Evolutionary conservation across 2,888 invertebrate species (phyloP).

Genomic region (Pollenia labialis): DNA sequence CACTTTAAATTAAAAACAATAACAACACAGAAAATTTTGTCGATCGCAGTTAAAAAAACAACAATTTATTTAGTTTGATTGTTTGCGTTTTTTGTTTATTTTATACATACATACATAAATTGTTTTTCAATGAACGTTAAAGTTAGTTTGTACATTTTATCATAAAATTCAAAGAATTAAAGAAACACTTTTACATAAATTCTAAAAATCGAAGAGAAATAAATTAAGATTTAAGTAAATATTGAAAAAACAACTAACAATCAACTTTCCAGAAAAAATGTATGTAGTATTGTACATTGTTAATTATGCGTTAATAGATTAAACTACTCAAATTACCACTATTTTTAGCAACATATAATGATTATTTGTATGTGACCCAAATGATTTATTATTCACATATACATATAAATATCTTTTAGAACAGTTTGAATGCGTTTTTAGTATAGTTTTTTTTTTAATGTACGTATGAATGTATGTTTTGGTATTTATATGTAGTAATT

Average conservation of each 20-base stretch:
- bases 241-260: slow-evolving; percentile 44
- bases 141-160: slow-evolving; percentile 82
- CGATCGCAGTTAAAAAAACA: slow-evolving; percentile 6
- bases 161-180: slow-evolving; percentile 79
- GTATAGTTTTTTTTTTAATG: slow-evolving; percentile 65
- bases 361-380: slow-evolving; percentile 69
- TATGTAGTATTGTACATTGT: slow-evolving; percentile 72
- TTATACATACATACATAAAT: slow-evolving; percentile 16
- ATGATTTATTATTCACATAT: slow-evolving; percentile 62
- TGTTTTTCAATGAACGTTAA: slow-evolving; percentile 71
- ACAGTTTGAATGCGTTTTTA: slow-evolving; percentile 72
- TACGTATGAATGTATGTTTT: slow-evolving; percentile 71
- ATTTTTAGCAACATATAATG: slow-evolving; percentile 56
- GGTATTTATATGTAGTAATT: slow-evolving; percentile 67
- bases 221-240: slow-evolving; percentile 61
- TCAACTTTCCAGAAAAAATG: slow-evolving; percentile 66
- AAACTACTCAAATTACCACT: slow-evolving; percentile 64
- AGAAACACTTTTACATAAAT: slow-evolving; percentile 73
- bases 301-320: slow-evolving; percentile 69
- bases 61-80: slow-evolving; percentile 68
- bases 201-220: slow-evolving; percentile 62
- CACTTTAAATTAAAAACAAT: slow-evolving; percentile 74
- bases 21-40: slow-evolving; percentile 46
- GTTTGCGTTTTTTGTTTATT: slow-evolving; percentile 68
- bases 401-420: slow-evolving; percentile 51